Percentiles rank a stretch among this genome's conserved stretches.
phyloP scores from a whole-genome alignment of 2,888 invertebrate genomes.

The Sinodicranocentrus sp. region DNA sequence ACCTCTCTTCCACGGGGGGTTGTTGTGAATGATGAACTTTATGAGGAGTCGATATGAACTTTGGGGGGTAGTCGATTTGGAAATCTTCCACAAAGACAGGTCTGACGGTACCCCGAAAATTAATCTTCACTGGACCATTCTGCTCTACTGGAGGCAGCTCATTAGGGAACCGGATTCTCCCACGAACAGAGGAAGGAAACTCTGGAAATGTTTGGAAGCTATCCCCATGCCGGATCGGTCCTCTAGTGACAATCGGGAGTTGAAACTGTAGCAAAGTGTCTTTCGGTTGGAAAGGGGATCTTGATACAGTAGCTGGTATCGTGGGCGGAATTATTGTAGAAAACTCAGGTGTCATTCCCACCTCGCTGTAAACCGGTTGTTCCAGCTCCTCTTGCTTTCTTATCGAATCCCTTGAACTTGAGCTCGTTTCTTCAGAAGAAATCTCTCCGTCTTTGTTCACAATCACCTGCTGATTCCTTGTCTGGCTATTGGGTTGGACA shows the following conservation, averaged over 20 bases:
- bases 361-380: constrained; percentile 6
- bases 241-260: constrained; percentile 47
- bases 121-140: background rate
- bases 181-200: background rate
- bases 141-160: background rate
- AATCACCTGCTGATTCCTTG: background rate
- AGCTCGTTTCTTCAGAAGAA: background rate
- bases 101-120: constrained; percentile 22
- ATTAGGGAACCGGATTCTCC: constrained; percentile 39
- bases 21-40: background rate
- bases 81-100: constrained; percentile 46
- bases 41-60: no score
- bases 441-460: constrained; percentile 21
- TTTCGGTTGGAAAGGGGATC: background rate
- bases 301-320: background rate
- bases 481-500: constrained; percentile 21
- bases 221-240: background rate
- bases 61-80: constrained; percentile 35
- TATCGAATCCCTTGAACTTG: constrained; percentile 37
- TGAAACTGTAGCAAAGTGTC: constrained; percentile 43
- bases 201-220: constrained; percentile 26
- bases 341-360: background rate
- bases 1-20: background rate
- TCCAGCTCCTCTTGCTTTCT: background rate
- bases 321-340: constrained; percentile 27